Evolutionary conservation across 2,113 vertebrate genomes (phyloP), one percentile per base, ranked within the genome.

Genomic region (Clarias magur): DNA sequence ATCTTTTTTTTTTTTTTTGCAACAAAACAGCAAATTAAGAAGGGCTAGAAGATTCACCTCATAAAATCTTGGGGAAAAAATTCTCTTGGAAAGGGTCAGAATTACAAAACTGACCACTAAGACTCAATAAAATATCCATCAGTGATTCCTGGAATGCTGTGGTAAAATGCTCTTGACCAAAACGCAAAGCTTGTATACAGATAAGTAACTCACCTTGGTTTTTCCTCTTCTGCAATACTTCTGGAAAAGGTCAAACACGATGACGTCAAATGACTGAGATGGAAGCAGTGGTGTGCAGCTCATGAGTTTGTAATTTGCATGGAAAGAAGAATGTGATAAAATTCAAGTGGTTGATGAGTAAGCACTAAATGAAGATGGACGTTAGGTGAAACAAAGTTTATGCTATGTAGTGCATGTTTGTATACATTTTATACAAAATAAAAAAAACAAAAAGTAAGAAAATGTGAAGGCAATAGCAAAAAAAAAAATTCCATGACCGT

Each of bases 61-160:
- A 56, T 80, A 80, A 81, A 86, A 79, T 21, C 12, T 27, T 6
- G 6, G 3, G 59, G 38, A 34, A 11, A 56, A 78, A 48, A 38
- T 57, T 34, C 53, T 73, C 25, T 62, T 80, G n/a, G 56, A 82
- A 30, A 10, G 17, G 4, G 65, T 62, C 82, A 42, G 11, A 9
- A 17, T 84, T 85, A 80, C 63, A 73, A 78, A 60, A 83, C 34
- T 34, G 38, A 84, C 62, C 82, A 80, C 42, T 34, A 56, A 82
- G 67, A 75, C 42, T 81, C 13, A 27, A 68, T 53, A 85, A 59
- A 23, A 82, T 57, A 85, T 76, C 27, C 60, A 80, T 62, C 63
- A 86, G 62, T 80, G 65, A 8, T 80, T 79, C 65, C 59, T 60
- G 25, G 70, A 27, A 48, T 10, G 1, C 54, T 48, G 72, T 48